phyloP scores from a whole-genome alignment of 2,888 invertebrate species.

The Lochmaea capreae region DNA sequence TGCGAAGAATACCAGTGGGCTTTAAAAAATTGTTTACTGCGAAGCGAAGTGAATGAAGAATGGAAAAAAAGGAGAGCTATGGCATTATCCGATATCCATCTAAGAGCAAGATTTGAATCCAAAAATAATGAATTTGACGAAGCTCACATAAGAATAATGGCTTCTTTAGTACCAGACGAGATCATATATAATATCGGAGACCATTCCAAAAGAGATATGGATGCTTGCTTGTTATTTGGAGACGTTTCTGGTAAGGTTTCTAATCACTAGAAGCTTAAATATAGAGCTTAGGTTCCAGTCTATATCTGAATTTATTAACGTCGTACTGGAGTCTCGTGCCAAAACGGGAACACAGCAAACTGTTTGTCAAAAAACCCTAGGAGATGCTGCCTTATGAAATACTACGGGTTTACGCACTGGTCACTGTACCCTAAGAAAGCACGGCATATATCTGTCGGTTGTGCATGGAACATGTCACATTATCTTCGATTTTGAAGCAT shows the following conservation, averaged over 20 bases:
- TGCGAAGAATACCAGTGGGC: constrained; percentile 34
- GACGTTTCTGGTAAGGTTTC: constrained; percentile 75
- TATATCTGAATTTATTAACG: too few relatives aligned
- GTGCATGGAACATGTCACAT: too few relatives aligned
- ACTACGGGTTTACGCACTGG: too few relatives aligned
- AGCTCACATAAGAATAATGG: constrained; percentile 67
- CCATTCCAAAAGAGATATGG: constrained; percentile 68
- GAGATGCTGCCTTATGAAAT: too few relatives aligned
- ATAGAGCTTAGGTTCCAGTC: too few relatives aligned
- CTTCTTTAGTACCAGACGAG: constrained; percentile 76
- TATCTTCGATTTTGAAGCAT: too few relatives aligned
- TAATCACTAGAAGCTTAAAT: too few relatives aligned
- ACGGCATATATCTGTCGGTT: too few relatives aligned
- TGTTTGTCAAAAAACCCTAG: too few relatives aligned
- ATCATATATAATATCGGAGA: constrained; percentile 71
- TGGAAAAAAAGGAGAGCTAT: constrained; percentile 46
- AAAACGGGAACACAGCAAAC: too few relatives aligned
- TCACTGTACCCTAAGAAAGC: too few relatives aligned
- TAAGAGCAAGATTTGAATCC: background rate
- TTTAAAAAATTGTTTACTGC: constrained; percentile 34
- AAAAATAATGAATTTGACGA: constrained; percentile 34
- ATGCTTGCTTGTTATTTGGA: constrained; percentile 72
- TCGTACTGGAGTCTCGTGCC: too few relatives aligned
- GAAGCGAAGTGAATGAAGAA: constrained; percentile 36
- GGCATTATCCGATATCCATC: constrained; percentile 33